Evolutionary conservation across 1,140 invertebrate genomes (phyloP).

Genomic region (Papilio aristodemus): DNA sequence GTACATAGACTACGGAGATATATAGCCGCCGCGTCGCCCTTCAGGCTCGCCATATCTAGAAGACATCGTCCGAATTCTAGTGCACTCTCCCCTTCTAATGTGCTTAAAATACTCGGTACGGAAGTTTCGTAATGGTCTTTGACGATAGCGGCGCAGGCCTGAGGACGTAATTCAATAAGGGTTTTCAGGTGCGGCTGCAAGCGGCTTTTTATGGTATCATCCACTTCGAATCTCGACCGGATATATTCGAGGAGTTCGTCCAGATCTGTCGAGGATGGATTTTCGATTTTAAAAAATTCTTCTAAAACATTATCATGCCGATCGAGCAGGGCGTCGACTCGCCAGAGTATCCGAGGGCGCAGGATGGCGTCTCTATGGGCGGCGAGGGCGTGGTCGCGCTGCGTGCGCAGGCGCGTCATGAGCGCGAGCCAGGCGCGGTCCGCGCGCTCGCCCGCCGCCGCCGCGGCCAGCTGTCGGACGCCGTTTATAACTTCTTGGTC

Average conservation of each 20-base stretch:
- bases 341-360: conserved; percentile 60
- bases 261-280: conserved; percentile 55
- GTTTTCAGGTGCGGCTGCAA: conserved; percentile 47
- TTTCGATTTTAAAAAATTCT: conserved; percentile 63
- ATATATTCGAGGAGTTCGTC: conserved; percentile 75
- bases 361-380: conserved; percentile 41
- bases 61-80: conserved; percentile 63
- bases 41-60: conserved; percentile 56
- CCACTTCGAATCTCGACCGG: conserved; percentile 50
- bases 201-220: conserved; percentile 42
- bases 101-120: conserved; percentile 44
- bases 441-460: conserved; percentile 47
- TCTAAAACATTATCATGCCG: conserved; percentile 53
- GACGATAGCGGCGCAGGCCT: conserved; percentile 57
- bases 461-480: conserved; percentile 44
- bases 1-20: conserved; percentile 63
- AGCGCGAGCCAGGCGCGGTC: conserved; percentile 59
- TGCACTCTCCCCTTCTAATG: conserved; percentile 41
- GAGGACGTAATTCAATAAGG: conserved; percentile 56
- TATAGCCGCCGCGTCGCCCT: conserved; percentile 56
- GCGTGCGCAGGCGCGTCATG: conserved; percentile 43
- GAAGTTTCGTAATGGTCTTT: conserved; percentile 51
- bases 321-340: conserved; percentile 47
- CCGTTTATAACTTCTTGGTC: conserved; percentile 58
- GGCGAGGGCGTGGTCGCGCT: conserved; percentile 40